Base-by-base conservation (phyloP, 2,888 invertebrate species). In the Quadriops clusia region DNA sequence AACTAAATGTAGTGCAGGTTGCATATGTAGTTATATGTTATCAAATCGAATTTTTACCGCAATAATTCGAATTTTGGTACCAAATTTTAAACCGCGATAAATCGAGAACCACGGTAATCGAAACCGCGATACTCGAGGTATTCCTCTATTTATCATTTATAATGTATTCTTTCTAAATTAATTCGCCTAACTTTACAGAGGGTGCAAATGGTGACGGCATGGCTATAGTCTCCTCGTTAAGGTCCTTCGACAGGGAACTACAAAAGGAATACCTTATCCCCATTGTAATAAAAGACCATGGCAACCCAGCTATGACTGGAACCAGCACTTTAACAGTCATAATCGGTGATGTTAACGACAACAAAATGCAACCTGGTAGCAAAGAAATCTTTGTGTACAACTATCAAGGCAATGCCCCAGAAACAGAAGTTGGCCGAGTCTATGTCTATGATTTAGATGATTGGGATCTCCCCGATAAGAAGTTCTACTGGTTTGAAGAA, bases 301-400 rank as follows among this genome's bases (percentile, higher is more conserved):
- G 95, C 21, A 87, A 85, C 44, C 91, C 93, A n/a, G 81, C 85
- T 0, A 87, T 93, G 85, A 89, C 90, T 9, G 94, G 93, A 40
- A 94, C 94, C 6, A 90, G 90, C 53, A 94, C 93, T 0, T 65
- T 97, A 18, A 94, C 93, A 0, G 89, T 97, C 14, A 87, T 94
- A 28, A 95, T 98, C 47, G 95, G 95, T 12, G 97, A 98, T 61
- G 84, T 87, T 12, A 98, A 98, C 60, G 97, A 97, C 58, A 95
- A 97, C 61, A 89, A 91, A 64, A 98, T 97, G 90, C 87, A 87
- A 54, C 90, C 95, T 0, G 98, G 97, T 2, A 82, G 86, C 3
- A 97, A 97, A 67, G 85, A 93, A 43, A 91, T 98, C 50, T 85
- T 93, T 54, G 91, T 95, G 2, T 97, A 97, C 63, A 95, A 93